Conservation (phyloP, 2,113 vertebrate genomes). For the Aldabrachelys gigantea region DNA sequence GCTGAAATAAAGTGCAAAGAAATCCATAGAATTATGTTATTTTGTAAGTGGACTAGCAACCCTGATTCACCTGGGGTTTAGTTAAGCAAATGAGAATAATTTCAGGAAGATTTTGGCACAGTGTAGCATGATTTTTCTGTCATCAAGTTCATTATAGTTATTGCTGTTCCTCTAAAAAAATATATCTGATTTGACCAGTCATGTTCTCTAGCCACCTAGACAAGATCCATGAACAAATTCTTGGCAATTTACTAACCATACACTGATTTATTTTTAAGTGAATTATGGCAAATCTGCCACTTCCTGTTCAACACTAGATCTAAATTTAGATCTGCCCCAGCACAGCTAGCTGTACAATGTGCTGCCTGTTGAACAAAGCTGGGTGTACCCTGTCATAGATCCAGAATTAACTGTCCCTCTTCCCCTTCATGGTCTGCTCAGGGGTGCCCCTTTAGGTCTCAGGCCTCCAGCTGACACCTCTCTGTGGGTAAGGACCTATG, state of each 20-base stretch:
- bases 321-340: neutral
- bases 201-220: neutral
- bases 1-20: neutral
- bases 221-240: neutral
- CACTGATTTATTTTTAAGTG: neutral
- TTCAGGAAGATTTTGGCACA: neutral
- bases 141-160: neutral
- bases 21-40: neutral
- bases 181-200: neutral
- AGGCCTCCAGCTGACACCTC: no score
- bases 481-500: no score
- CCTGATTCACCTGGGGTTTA: neutral
- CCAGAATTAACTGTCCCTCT: no score
- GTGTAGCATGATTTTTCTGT: neutral
- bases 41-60: neutral
- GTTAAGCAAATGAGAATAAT: neutral
- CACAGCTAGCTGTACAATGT: neutral
- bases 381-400: neutral
- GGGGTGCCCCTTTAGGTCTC: no score
- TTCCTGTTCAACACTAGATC: neutral
- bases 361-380: neutral
- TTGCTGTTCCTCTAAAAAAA: neutral
- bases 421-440: neutral
- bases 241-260: neutral
- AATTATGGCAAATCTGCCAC: neutral